Conservation (phyloP, 2,113 vertebrate genomes). For the Todiramphus chloris region DNA sequence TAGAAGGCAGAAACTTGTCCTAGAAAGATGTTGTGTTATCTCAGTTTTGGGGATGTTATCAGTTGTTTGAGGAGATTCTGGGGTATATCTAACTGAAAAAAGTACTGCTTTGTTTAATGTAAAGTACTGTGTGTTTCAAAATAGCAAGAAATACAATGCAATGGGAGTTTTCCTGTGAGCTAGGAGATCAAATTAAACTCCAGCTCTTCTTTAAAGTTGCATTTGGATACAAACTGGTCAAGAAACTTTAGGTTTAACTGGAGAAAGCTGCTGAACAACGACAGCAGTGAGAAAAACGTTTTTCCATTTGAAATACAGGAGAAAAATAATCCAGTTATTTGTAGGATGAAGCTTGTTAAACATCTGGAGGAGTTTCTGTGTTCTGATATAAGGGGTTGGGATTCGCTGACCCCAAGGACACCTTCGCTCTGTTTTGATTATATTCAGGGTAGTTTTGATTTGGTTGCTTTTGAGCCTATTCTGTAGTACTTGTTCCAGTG, state of each 20-base stretch:
- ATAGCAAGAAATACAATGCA: accelerated
- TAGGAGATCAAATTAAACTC: neutral
- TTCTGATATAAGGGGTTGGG: neutral
- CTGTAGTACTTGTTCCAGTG: neutral
- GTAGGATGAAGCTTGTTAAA: neutral
- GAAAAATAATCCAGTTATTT: neutral
- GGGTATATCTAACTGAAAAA: neutral
- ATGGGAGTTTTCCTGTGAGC: neutral
- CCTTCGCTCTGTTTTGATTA: neutral
- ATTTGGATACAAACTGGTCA: neutral
- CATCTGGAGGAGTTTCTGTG: neutral
- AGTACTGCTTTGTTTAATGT: neutral
- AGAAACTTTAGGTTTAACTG: neutral
- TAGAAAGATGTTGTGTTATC: neutral
- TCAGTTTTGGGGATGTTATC: neutral
- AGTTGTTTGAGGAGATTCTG: neutral
- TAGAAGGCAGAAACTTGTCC: neutral
- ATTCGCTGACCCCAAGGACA: neutral
- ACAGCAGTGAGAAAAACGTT: neutral
- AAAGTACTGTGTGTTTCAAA: neutral
- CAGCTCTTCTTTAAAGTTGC: neutral
- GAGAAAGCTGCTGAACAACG: neutral
- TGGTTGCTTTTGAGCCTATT: neutral
- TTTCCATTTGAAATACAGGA: neutral
- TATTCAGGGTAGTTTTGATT: neutral